Base-by-base conservation (phyloP, 2,113 vertebrate genomes). In the Dromas ardeola region DNA sequence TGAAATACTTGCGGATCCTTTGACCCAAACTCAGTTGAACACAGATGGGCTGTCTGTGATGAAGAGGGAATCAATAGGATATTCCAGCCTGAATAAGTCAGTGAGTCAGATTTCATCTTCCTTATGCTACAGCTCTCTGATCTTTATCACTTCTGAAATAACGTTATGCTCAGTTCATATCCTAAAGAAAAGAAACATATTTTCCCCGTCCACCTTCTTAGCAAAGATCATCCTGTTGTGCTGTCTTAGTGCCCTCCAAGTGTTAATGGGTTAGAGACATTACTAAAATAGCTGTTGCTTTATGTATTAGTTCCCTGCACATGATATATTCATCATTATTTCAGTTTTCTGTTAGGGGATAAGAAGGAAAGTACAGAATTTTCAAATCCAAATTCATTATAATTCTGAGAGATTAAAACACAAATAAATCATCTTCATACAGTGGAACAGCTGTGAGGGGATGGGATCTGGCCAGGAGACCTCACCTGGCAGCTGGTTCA, bases 51-150 rank as follows among this genome's bases (percentile, higher is more conserved):
- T 93, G 82, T 38, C n/a, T 86, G 83, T 55, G 81, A 83, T 93
- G 85, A 97, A 96, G 86, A 69, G 66, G 70, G 61, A 95, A 97
- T 97, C 90, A 50, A 86, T 85, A 77, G 84, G 83, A 90, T 77
- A 81, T 94, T 95, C 90, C 95, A 95, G 88, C 87, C 91, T 89
- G 45, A 85, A 61, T 61, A 76, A 96, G 80, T 85, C 93, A 86
- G 70, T 47, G 70, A 96, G 95, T 96, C 94, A 91, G 77, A 73
- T 83, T 95, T 96, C 93, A 95, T 96, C 94, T 93, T 81, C 77
- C 83, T 86, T 63, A 14, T 15, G 50, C 67, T 93, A 23, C 65
- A 34, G 56, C 86, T 73, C 70, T 58, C 94, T 88, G 95, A 96
- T 95, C 63, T 40, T 91, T 72, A 94, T 95, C 36, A 4, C n/a